phyloP scores from a whole-genome alignment of 2,888 invertebrate species.

The Pammene aurita region DNA sequence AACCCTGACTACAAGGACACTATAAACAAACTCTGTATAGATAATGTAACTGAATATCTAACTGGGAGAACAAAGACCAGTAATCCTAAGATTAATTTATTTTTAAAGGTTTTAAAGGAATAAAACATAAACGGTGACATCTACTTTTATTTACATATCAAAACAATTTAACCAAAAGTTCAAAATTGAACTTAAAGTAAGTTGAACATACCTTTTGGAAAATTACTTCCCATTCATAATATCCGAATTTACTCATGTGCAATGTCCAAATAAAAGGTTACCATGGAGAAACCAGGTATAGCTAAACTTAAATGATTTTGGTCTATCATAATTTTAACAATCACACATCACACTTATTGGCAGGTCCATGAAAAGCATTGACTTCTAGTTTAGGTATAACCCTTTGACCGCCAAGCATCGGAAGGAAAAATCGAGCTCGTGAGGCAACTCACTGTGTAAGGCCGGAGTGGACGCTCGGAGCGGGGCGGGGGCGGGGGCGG shows the following conservation, averaged over 20 bases:
- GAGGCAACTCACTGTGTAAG: too few species aligned
- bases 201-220: background rate
- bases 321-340: slow-evolving; percentile 1
- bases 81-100: slow-evolving; percentile 27
- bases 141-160: slow-evolving; percentile 29
- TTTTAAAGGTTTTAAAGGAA: slow-evolving; percentile 27
- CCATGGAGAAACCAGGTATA: background rate
- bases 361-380: background rate
- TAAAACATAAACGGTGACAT: slow-evolving; percentile 28
- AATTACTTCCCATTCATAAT: background rate
- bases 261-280: slow-evolving; percentile 11
- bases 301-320: slow-evolving; percentile 1
- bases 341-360: background rate
- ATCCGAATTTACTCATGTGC: background rate
- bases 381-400: too few species aligned
- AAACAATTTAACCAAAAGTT: background rate
- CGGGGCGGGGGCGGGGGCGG: too few species aligned
- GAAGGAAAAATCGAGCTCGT: too few species aligned
- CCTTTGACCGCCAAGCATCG: too few species aligned
- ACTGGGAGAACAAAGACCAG: background rate
- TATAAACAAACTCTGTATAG: slow-evolving; percentile 21
- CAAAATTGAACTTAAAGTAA: background rate
- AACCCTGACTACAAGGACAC: slow-evolving; percentile 4
- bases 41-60: slow-evolving; percentile 4
- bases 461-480: too few species aligned